Evolutionary conservation across 2,888 invertebrate species (phyloP), one percentile per base, ranked within the genome.

Genomic region (Rhaphigaster nebulosa): DNA sequence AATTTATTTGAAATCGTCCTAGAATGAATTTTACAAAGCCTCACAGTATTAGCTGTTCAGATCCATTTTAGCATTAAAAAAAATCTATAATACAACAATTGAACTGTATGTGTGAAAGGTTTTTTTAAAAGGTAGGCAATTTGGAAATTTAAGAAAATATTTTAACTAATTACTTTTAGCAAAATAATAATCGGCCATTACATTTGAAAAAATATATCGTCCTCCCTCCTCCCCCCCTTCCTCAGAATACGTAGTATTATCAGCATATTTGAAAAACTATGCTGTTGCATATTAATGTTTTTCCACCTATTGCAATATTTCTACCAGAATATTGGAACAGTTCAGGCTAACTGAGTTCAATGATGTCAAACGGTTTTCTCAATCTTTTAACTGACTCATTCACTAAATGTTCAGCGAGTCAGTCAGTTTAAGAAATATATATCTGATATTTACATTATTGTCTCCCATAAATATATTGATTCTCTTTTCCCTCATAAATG

Each of bases 361-460:
- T 65, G 13, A 65, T 65, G 65, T 65, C 65, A 65, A 65, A 65
- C 65, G 29, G 29, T 65, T 65, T 65, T 65, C 65, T 65, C 29
- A 29, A 29, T 65, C 65, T 65, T 65, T 29, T 15, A 29, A 65
- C n/a, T 65, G 65, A 65, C 65, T 65, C 65, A 65, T 65, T 65
- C 65, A 65, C 13, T 65, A 65, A 29, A 65, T 65, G 65, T 29
- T 29, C n/a, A 65, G 65, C n/a, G 65, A 29, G 29, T 29, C 29
- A 29, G 29, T 1, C 60, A 60, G n/a, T 60, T 60, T 60, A 60
- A n/a, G 56, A 60, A 60, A 60, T 6, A 60, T 10, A 56, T 10
- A n/a, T 60, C n/a, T 23, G 23, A 2, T 15, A 52, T 52, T n/a
- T n/a, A n/a, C n/a, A n/a, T n/a, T 45, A 45, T 45, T 45, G 5